Percentiles rank a stretch among this genome's conserved stretches.
Conservation (phyloP, 2,888 invertebrate genomes). For the Leucozona laternaria region DNA sequence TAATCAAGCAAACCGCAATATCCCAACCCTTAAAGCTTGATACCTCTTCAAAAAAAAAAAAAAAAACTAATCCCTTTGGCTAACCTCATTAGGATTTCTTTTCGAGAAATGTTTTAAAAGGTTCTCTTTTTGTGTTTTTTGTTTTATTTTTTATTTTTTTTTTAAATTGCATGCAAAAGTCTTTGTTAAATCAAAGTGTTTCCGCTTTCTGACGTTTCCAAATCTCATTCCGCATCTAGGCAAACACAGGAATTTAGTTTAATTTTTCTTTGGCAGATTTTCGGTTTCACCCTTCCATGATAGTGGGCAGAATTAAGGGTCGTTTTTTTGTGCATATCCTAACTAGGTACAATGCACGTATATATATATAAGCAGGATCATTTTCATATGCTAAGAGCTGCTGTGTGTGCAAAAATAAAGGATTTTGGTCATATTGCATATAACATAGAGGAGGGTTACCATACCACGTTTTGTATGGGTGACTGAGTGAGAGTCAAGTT, state of each 20-base stretch:
- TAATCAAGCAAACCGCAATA: constrained; percentile 24
- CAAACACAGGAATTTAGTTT: constrained; percentile 20
- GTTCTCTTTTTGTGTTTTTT: background rate
- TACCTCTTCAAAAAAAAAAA: background rate
- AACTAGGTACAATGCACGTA: background rate
- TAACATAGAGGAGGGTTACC: no score
- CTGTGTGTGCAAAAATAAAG: background rate
- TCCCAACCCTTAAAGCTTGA: background rate
- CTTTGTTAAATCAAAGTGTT: constrained; percentile 33
- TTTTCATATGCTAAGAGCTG: background rate
- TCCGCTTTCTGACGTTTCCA: constrained; percentile 31
- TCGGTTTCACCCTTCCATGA: background rate
- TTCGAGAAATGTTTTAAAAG: constrained; percentile 16
- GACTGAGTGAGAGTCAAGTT: background rate
- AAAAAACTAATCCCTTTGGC: constrained; percentile 1
- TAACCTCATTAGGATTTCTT: constrained; percentile 33
- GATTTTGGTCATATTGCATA: no score
- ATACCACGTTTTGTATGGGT: no score
- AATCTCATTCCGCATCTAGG: constrained; percentile 28
- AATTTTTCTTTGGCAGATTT: background rate
- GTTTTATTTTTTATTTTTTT: background rate
- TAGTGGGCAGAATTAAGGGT: constrained; percentile 9
- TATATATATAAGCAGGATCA: background rate
- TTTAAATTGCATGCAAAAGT: constrained; percentile 12
- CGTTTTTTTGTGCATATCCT: background rate